These are phyloP conservation scores for Scrobipalpa costella DNA, from an alignment of 2,888 invertebrate species.

Conservation along the genomic window DNA sequence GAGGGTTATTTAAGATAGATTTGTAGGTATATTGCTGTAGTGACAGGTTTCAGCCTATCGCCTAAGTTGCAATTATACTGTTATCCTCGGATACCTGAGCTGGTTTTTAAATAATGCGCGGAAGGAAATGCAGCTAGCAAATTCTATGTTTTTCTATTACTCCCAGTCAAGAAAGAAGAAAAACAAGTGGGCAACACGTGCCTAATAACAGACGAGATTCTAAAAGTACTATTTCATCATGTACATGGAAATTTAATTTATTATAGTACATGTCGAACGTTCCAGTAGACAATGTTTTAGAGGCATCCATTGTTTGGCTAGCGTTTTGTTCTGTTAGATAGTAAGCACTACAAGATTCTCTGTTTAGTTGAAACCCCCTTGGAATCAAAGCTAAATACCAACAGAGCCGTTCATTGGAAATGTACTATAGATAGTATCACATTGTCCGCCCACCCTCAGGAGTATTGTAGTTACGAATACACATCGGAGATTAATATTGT, in stretches of 20 bases:
- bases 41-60: no score
- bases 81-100: no score
- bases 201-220: no score
- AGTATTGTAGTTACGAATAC: background rate
- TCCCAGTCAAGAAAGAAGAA: no score
- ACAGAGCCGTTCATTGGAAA: constrained; percentile 21
- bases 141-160: no score
- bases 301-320: constrained; percentile 31
- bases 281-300: constrained; percentile 20
- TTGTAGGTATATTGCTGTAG: no score
- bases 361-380: constrained; percentile 30
- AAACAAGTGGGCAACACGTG: no score
- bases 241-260: background rate
- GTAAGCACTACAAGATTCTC: constrained; percentile 31
- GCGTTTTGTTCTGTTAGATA: constrained; percentile 32
- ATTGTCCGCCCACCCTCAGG: background rate
- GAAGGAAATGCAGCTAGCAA: no score
- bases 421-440: background rate
- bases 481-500: background rate
- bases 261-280: constrained; percentile 16
- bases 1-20: no score
- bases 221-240: no score
- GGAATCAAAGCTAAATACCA: constrained; percentile 29
- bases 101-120: no score
- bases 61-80: no score